Evolutionary conservation across 2,113 vertebrate genomes (phyloP), one percentile per base, ranked within the genome.

Genomic region (Pluvialis apricaria): DNA sequence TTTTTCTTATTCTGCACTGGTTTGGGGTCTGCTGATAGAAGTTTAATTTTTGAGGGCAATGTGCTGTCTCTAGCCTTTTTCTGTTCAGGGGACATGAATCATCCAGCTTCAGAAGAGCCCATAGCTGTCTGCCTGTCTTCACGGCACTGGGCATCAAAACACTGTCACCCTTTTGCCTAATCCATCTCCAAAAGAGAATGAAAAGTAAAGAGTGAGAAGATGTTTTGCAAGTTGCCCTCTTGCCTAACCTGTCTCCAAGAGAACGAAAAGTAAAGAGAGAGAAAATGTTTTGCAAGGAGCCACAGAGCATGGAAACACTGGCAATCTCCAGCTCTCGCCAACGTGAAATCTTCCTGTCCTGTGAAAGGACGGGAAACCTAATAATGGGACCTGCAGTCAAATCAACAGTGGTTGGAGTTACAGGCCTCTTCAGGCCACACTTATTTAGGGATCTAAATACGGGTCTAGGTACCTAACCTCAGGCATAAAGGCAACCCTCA

Each of bases 271-370:
- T 7, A n/a, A 75, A 82, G 38, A 44, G 19, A 0, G 4, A 80
- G 20, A 80, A 86, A 49, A 71, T 26, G 29, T 45, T 88, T 68
- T 22, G 13, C 54, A 82, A 55, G 58, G 38, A 88, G 60, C 18
- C 31, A 25, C 34, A 9, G 55, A 83, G 20, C 51, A 32, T 20
- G 40, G 79, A 36, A 84, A 58, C 77, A 21, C 5, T 0, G 1
- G 28, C 19, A 42, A 28, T 68, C 38, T 93, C 75, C 65, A 88
- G 49, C 32, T 92, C 40, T 54, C 1, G 0, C 29, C 72, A 79
- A 76, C 92, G 93, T 34, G 70, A 88, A 96, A 88, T 66, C 58
- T 85, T 69, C 34, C 58, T 51, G 26, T 72, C 34, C 68, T 70
- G 13, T 49, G 32, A 66, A 81, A 87, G 47, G 44, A 75, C 51